Conservation (phyloP, 1,140 invertebrate genomes). For the Batillaria attramentaria region DNA sequence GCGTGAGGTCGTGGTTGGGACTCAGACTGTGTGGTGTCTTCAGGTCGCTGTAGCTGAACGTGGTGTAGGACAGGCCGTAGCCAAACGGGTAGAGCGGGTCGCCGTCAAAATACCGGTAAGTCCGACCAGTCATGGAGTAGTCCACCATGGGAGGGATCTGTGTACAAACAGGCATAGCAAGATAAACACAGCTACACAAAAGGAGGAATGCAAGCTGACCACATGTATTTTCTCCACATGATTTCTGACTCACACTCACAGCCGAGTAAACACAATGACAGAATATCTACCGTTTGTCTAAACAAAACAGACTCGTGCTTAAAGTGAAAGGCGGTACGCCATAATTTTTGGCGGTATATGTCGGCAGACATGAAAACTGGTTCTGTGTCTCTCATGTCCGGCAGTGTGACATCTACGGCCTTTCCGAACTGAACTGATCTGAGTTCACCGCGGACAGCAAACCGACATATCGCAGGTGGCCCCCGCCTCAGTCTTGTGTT, state of each 20-base stretch:
- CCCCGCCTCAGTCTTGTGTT: too few relatives aligned
- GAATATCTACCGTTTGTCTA: constrained; percentile 51
- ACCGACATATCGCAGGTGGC: too few relatives aligned
- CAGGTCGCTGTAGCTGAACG: constrained; percentile 59
- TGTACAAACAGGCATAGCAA: background rate
- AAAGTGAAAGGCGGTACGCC: background rate
- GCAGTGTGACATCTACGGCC: too few relatives aligned
- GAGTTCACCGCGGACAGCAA: too few relatives aligned
- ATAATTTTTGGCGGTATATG: background rate
- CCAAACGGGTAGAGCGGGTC: constrained; percentile 67
- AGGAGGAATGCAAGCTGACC: background rate
- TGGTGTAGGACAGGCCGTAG: constrained; percentile 67
- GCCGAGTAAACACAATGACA: constrained; percentile 58
- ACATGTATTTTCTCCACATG: constrained; percentile 31
- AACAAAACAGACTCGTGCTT: background rate
- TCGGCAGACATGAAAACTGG: background rate
- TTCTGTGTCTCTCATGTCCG: too few relatives aligned
- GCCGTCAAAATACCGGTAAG: constrained; percentile 67
- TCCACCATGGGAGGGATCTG: constrained; percentile 67
- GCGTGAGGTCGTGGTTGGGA: constrained; percentile 27
- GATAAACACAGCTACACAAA: too few relatives aligned
- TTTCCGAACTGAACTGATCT: too few relatives aligned
- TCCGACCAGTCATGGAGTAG: constrained; percentile 66
- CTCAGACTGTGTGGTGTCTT: background rate
- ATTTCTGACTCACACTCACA: constrained; percentile 55